Base-by-base conservation (phyloP, 2,888 invertebrate species). In the Pollenia labialis region DNA sequence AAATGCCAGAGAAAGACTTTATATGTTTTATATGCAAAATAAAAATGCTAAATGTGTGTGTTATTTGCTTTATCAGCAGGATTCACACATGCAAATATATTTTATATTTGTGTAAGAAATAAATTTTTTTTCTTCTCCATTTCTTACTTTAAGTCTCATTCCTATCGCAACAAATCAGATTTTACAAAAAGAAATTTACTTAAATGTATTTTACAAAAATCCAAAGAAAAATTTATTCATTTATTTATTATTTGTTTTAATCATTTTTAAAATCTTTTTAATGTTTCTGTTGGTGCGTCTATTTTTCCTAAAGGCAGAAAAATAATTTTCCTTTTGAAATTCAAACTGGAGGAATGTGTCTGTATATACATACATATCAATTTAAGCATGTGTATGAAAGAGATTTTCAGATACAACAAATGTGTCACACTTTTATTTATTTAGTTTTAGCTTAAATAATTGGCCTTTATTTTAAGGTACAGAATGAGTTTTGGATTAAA, bases 341-440 rank as follows among this genome's bases (percentile, higher is more conserved):
- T 18, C 4, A 64, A 64, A 42, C 9, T 62, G 8, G 9, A 56
- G 12, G 2, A 9, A 16, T 42, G n/a, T 42, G n/a, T 62, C 4
- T 42, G 42, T 42, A 1, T 42, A 6, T 32, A 32, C 0, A 4
- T 32, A 32, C 3, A 3, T n/a, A n/a, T n/a, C n/a, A 32, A 32
- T 32, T 4, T 0, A 32, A 32, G 32, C 4, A 4, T 32, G 32
- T 62, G 12, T 62, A 16, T 58, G 9, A 42, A 14, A 10, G 16
- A 42, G 60, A 58, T 58, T 58, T 42, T 16, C 10, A 62, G 40
- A 62, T 42, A 54, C 16, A 14, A 42, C 10, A 42, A n/a, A 42
- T 62, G 16, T 62, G 60, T 62, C 60, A 62, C 60, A 62, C 60
- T 62, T 42, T 62, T 62, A 60, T 60, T 60, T 60, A 42, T 42